Conservation (phyloP, 2,113 vertebrate genomes). For the Rousettus leschenaultii region DNA sequence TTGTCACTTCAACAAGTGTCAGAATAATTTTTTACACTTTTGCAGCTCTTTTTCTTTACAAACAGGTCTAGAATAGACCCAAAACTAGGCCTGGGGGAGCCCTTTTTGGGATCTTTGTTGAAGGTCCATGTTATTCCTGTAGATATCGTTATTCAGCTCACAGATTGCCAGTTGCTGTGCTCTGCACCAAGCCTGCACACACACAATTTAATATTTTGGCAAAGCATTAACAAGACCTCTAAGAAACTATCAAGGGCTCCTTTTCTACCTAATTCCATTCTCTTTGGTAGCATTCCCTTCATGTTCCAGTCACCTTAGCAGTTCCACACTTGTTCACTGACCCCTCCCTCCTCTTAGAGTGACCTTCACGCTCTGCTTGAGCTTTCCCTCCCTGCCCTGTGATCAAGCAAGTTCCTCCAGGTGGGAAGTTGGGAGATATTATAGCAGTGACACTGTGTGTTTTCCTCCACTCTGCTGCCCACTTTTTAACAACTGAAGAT, state of each 20-base stretch:
- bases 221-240: not conserved
- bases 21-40: not conserved
- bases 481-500: not conserved
- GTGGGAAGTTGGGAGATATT: no score
- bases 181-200: not conserved
- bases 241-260: not conserved
- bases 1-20: not conserved
- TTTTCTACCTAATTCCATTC: not conserved
- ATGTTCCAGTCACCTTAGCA: not conserved
- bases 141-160: not conserved
- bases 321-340: accelerated
- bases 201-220: not conserved
- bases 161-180: not conserved
- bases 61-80: not conserved
- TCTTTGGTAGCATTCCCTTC: not conserved
- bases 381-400: not conserved
- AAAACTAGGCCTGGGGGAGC: not conserved
- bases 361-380: no score
- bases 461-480: not conserved
- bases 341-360: no score
- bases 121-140: no score
- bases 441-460: not conserved
- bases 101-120: not conserved
- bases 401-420: not conserved
- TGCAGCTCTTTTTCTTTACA: not conserved